phyloP scores from a whole-genome alignment of 2,113 vertebrate species.

The Spizaetus ornatus region DNA sequence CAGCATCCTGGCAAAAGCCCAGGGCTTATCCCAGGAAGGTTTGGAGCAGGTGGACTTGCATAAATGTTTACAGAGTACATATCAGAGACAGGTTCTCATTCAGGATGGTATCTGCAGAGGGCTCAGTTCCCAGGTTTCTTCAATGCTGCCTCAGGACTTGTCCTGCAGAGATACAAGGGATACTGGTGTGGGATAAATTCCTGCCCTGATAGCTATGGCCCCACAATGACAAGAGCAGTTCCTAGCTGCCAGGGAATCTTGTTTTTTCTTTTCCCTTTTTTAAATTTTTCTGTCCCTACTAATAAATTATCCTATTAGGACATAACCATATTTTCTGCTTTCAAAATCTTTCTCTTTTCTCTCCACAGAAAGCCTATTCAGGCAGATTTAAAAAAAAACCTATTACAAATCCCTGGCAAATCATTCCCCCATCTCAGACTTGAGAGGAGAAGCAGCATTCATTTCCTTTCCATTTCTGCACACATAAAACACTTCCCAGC shows the following conservation, averaged over 20 bases:
- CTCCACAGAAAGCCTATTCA: constrained; percentile 1
- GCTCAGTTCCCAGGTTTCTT: background rate
- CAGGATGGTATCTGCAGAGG: background rate
- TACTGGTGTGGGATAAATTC: background rate
- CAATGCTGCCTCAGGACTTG: background rate
- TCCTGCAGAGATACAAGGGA: background rate
- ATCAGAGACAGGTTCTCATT: background rate
- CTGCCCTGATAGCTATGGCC: background rate
- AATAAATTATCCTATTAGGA: constrained; percentile 10
- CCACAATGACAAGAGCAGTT: background rate
- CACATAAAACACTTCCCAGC: background rate
- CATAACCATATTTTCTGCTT: background rate
- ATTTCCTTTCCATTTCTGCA: constrained; percentile 18
- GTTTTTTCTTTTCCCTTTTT: background rate
- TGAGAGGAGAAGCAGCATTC: constrained; percentile 5
- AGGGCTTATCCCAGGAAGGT: background rate
- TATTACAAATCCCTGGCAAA: constrained; percentile 18
- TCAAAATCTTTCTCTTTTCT: background rate
- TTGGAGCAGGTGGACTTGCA: background rate
- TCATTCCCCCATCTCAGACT: background rate
- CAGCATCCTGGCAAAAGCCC: background rate
- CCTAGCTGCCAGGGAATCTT: background rate
- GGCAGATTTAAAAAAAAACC: background rate
- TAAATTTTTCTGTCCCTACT: background rate
- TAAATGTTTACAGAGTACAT: background rate